These are phyloP conservation scores for Trachops cirrhosus DNA, from an alignment of 2,797 vertebrate species.

Conservation along the genomic window DNA sequence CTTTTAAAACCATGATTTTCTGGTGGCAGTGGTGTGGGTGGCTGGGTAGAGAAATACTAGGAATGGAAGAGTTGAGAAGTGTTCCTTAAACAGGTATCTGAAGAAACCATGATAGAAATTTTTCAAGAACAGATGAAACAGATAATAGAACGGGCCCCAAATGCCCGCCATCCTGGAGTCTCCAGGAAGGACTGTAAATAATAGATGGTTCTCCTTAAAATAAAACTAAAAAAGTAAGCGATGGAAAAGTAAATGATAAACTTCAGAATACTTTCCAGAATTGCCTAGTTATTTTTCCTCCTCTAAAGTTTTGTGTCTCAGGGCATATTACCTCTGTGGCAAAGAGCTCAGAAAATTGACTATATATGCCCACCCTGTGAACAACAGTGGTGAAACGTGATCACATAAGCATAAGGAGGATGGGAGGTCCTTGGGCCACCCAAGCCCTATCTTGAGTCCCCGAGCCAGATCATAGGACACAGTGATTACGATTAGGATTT, in stretches of 20 bases:
- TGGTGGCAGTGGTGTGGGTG: not conserved
- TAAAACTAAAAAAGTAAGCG: not conserved
- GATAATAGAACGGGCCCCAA: not conserved
- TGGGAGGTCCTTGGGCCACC: no score
- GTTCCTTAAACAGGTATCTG: not conserved
- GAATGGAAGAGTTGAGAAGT: not conserved
- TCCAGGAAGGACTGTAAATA: not conserved
- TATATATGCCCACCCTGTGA: not conserved
- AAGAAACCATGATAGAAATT: not conserved
- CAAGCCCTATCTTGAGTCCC: not conserved
- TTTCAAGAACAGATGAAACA: not conserved
- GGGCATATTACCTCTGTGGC: not conserved
- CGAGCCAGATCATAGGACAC: not conserved
- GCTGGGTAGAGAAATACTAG: not conserved
- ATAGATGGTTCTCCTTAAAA: not conserved
- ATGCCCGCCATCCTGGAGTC: not conserved
- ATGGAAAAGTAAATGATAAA: not conserved
- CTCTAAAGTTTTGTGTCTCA: not conserved
- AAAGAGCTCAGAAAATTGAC: conserved; percentile 1
- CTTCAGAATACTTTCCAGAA: not conserved
- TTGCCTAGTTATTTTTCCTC: not conserved
- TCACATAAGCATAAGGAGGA: not conserved
- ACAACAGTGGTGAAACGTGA: not conserved
- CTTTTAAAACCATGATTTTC: conserved; percentile 6
- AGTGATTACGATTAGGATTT: not conserved